Evolutionary conservation across 1,140 invertebrate genomes (phyloP).

Genomic region (Eriosoma lanigerum): DNA sequence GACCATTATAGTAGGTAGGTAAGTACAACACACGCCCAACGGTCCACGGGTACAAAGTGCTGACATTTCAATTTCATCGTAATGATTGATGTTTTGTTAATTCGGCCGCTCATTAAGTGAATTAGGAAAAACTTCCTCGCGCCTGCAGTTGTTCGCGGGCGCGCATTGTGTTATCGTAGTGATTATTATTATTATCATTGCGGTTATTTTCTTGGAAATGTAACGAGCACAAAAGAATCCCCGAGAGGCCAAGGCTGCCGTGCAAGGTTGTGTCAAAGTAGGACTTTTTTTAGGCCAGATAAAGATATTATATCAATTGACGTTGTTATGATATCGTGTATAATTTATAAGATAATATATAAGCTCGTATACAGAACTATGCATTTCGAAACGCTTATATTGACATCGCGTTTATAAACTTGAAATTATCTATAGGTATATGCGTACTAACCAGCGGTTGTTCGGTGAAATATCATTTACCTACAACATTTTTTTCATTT

Average conservation of each 20-base stretch:
- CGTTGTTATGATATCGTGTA: neutral
- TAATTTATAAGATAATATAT: too few species aligned
- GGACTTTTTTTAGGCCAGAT: conserved; percentile 40
- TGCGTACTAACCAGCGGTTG: too few species aligned
- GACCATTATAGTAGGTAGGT: neutral
- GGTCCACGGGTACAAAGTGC: neutral
- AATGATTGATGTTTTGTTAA: conserved; percentile 49
- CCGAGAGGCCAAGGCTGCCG: conserved; percentile 27
- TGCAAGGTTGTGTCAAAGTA: conserved; percentile 25
- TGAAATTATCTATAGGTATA: too few species aligned
- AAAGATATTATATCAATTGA: neutral
- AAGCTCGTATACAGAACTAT: too few species aligned
- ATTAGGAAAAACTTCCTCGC: conserved; percentile 35
- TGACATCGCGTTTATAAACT: neutral
- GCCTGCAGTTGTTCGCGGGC: too few species aligned
- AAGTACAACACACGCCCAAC: neutral
- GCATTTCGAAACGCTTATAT: conserved; percentile 22
- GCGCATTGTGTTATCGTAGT: neutral
- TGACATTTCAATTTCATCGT: conserved; percentile 34
- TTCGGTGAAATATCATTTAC: too few species aligned
- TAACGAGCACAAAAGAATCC: conserved; percentile 22
- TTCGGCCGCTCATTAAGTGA: conserved; percentile 26
- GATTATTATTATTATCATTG: conserved; percentile 19
- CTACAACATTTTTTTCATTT: too few species aligned
- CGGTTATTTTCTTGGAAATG: conserved; percentile 34